Evolutionary conservation across 2,888 invertebrate species (phyloP).

Genomic region (Polyommatus icarus): DNA sequence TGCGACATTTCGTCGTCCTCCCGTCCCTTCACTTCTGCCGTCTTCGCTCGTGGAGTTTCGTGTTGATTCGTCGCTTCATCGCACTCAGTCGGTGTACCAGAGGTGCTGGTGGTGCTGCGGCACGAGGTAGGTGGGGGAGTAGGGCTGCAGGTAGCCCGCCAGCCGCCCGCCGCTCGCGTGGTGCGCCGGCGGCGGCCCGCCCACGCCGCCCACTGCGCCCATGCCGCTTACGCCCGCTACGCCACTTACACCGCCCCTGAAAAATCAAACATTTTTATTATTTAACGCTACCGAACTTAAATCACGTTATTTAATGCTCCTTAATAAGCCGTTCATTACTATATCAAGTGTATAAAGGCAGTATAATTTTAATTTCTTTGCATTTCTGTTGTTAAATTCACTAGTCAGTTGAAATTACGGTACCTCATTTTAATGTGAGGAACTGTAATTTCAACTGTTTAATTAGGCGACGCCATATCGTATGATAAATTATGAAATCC

Average conservation of each 20-base stretch:
- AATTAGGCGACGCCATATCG: neutral
- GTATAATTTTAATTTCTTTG: no score
- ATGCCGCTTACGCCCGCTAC: constrained; percentile 52
- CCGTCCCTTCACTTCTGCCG: neutral
- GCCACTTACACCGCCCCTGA: constrained; percentile 54
- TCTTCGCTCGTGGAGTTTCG: constrained; percentile 2
- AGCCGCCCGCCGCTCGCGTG: constrained; percentile 85
- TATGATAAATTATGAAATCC: no score
- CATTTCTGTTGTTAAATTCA: no score
- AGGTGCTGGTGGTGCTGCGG: constrained; percentile 51
- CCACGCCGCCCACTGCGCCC: constrained; percentile 83
- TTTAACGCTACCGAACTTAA: neutral
- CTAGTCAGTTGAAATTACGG: no score
- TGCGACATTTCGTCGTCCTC: neutral
- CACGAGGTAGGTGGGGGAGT: constrained; percentile 74
- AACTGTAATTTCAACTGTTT: neutral
- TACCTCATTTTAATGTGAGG: neutral
- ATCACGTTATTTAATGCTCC: no score
- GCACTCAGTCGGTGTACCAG: constrained; percentile 45
- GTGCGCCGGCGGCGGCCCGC: constrained; percentile 92
- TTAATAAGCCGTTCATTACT: no score
- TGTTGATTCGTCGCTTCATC: neutral
- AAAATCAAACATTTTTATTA: constrained; percentile 28
- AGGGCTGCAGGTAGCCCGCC: constrained; percentile 74
- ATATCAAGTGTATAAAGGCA: no score